phyloP scores from a whole-genome alignment of 2,888 invertebrate species.

The Caprella mutica region DNA sequence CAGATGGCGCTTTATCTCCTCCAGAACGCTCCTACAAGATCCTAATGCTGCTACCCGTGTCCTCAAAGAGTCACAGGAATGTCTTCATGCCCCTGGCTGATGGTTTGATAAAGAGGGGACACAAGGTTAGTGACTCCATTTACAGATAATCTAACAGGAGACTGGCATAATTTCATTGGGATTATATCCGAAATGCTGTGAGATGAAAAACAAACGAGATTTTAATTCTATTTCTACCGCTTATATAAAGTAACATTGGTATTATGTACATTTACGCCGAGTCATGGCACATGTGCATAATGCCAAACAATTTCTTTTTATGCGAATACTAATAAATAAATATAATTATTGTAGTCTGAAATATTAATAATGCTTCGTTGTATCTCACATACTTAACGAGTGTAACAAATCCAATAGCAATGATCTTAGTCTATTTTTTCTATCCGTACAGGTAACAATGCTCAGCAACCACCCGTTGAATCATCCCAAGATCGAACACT shows the following conservation, averaged over 20 bases:
- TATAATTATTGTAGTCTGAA: not conserved
- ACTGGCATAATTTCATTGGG: too few species aligned
- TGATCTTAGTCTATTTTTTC: not conserved
- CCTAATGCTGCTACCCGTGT: slow-evolving; percentile 1
- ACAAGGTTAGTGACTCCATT: slow-evolving; percentile 9
- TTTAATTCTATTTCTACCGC: too few species aligned
- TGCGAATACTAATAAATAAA: not conserved
- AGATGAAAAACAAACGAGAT: too few species aligned
- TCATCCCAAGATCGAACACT: not conserved
- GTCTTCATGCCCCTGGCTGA: slow-evolving; percentile 6
- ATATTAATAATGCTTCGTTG: not conserved
- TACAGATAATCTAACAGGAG: too few species aligned
- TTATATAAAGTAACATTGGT: too few species aligned
- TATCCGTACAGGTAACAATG: slow-evolving; percentile 8
- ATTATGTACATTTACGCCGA: too few species aligned
- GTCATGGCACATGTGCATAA: too few species aligned
- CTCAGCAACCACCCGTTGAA: not conserved
- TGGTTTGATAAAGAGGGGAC: not conserved
- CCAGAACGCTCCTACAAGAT: not conserved
- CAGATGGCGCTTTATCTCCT: not conserved
- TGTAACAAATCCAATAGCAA: not conserved
- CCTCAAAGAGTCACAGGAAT: slow-evolving; percentile 8
- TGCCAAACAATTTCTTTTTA: too few species aligned
- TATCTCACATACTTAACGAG: not conserved
- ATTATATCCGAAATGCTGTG: too few species aligned